Evolutionary conservation across 2,888 invertebrate species (phyloP).

Genomic region (Argyresthia goedartella): DNA sequence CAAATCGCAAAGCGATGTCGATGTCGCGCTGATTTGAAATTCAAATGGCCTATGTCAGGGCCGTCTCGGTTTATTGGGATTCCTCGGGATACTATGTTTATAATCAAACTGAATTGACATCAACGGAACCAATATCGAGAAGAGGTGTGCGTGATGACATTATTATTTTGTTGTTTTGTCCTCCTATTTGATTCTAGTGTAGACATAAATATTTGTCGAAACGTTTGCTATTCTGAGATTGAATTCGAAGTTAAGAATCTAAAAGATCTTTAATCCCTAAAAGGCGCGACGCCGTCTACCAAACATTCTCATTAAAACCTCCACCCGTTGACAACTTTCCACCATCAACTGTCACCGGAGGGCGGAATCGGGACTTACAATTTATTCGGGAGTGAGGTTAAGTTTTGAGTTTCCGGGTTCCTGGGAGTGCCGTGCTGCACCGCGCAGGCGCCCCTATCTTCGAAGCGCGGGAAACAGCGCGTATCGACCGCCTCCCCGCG

Average conservation of each 20-base stretch:
- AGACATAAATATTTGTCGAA: background rate
- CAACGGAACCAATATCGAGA: background rate
- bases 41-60: slow-evolving; percentile 27
- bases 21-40: slow-evolving; percentile 26
- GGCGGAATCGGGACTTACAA: background rate
- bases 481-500: slow-evolving; percentile 58
- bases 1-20: slow-evolving; percentile 19
- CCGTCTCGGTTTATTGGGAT: slow-evolving; percentile 25
- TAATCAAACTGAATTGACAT: background rate
- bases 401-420: slow-evolving; percentile 23
- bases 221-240: too few species aligned
- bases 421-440: slow-evolving; percentile 28
- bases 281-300: too few species aligned
- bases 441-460: slow-evolving; percentile 60
- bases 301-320: background rate
- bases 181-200: background rate
- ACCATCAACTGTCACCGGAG: background rate
- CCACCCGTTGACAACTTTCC: background rate
- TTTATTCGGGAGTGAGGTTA: slow-evolving; percentile 14
- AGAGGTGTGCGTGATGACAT: background rate
- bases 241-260: too few species aligned
- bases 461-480: slow-evolving; percentile 66
- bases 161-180: background rate
- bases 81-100: slow-evolving; percentile 15
- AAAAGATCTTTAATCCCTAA: too few species aligned